Conservation (phyloP, 1,140 invertebrate species). For the Drosophila rufa region DNA sequence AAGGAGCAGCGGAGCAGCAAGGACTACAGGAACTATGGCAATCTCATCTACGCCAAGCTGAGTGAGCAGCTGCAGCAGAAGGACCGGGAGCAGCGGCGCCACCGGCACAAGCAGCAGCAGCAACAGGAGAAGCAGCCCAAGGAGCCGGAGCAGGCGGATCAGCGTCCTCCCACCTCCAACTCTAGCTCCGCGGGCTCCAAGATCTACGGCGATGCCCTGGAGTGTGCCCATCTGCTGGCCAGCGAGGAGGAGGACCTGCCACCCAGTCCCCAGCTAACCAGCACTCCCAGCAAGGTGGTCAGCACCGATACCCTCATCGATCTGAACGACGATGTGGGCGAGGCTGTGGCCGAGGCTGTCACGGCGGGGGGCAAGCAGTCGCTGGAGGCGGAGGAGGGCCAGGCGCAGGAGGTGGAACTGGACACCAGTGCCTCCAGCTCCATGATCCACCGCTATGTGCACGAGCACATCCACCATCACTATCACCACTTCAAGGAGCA, state of each 20-base stretch:
- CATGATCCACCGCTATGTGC: constrained; percentile 88
- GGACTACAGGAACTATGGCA: constrained; percentile 80
- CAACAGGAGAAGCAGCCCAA: constrained; percentile 39
- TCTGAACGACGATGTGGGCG: constrained; percentile 70
- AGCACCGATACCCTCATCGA: constrained; percentile 73
- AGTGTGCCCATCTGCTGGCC: constrained; percentile 79
- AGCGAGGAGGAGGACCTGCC: constrained; percentile 77
- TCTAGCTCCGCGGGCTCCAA: constrained; percentile 56
- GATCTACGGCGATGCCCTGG: constrained; percentile 75
- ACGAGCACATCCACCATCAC: constrained; percentile 94
- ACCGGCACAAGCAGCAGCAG: constrained; percentile 61
- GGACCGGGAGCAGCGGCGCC: constrained; percentile 69
- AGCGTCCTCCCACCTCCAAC: constrained; percentile 54
- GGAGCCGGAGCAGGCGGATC: constrained; percentile 34
- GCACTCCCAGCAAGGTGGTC: constrained; percentile 68
- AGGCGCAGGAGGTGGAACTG: constrained; percentile 85
- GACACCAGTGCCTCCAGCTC: constrained; percentile 79
- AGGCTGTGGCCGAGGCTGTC: constrained; percentile 69
- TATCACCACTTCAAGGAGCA: constrained; percentile 90
- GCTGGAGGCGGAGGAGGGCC: constrained; percentile 52
- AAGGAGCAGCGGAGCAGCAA: constrained; percentile 63
- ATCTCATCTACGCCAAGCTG: constrained; percentile 80
- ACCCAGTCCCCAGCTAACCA: constrained; percentile 62
- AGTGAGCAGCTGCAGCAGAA: constrained; percentile 80
- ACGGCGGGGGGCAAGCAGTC: constrained; percentile 44